Base-by-base conservation (phyloP, 2,113 vertebrate species). In the Platycercus adscitus region DNA sequence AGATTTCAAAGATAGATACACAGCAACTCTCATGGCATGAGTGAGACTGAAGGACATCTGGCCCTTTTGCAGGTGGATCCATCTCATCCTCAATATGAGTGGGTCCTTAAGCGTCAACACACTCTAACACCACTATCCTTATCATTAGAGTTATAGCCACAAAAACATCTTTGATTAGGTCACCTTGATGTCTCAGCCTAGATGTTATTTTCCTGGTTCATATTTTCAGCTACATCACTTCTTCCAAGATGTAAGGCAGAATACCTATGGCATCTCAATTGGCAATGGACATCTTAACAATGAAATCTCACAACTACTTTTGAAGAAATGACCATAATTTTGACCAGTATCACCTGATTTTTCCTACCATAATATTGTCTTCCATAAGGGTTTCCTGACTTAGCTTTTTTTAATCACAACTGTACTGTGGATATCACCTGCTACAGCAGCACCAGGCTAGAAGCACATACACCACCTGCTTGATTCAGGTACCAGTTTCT, bases 21-120 rank as follows among this genome's bases (percentile, higher is more conserved):
- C 25, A 6, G 21, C 0, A 0, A 12, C 24, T 73, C 17, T 28
- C n/a, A 14, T 6, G 41, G 26, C 20, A 47, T 25, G 26, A 44
- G 31, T 11, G 23, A 75, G 26, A 8, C 43, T 83, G 66, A 46
- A 89, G 26, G n/a, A 11, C 7, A 64, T 63, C 61, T 29, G n/a
- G 6, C 23, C 12, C 46, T 83, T 85, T 9, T 26, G 21, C 60
- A 64, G 31, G 20, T 41, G 18, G 7, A 37, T 7, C 15, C 17
- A 61, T 49, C 9, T 53, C 39, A 50, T 41, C 33, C 9, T 81
- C 53, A n/a, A 2, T 20, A 16, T 8, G 11, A 73, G 11, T 25
- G 17, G 4, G 31, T 70, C 23, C 31, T 63, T 63, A 37, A n/a
- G 26, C 41, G 20, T 23, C 49, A 37, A 66, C 31, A 64, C 17